phyloP scores from a whole-genome alignment of 2,888 invertebrate genomes.

The Eudemis profundana region DNA sequence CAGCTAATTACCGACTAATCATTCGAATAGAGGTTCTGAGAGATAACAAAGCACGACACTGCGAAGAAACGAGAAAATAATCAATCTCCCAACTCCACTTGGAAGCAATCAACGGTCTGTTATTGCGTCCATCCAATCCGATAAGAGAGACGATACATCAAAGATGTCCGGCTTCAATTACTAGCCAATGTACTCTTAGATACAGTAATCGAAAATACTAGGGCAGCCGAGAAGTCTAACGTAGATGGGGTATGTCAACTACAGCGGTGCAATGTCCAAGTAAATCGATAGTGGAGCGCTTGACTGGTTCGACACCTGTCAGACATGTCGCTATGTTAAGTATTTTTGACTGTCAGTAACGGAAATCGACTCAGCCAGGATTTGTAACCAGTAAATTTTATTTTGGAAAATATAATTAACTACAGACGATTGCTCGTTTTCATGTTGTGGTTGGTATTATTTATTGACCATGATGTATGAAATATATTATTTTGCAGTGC shows the following conservation, averaged over 20 bases:
- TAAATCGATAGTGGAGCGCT: constrained; percentile 52
- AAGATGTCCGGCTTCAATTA: constrained; percentile 84
- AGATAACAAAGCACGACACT: constrained; percentile 67
- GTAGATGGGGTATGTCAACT: constrained; percentile 62
- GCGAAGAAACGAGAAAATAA: constrained; percentile 80
- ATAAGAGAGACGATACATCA: constrained; percentile 85
- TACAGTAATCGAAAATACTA: constrained; percentile 78
- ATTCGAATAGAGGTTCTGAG: constrained; percentile 51
- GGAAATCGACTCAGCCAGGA: constrained; percentile 7
- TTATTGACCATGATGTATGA: too few relatives aligned
- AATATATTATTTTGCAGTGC: too few relatives aligned
- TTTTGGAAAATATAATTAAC: too few relatives aligned
- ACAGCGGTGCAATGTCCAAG: constrained; percentile 53
- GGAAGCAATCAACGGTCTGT: constrained; percentile 84
- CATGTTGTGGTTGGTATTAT: too few relatives aligned
- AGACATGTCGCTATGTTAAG: constrained; percentile 5
- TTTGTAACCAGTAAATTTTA: too few relatives aligned
- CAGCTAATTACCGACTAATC: constrained; percentile 37
- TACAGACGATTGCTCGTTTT: too few relatives aligned
- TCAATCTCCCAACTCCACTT: constrained; percentile 83
- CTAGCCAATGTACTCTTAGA: constrained; percentile 74
- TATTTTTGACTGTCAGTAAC: constrained; percentile 22
- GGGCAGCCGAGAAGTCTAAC: constrained; percentile 65
- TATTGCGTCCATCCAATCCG: constrained; percentile 83
- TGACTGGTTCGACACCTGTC: constrained; percentile 32